Evolutionary conservation across 2,797 vertebrate genomes (phyloP), one percentile per base, ranked within the genome.

Genomic region (Acestrorhynchus altus): DNA sequence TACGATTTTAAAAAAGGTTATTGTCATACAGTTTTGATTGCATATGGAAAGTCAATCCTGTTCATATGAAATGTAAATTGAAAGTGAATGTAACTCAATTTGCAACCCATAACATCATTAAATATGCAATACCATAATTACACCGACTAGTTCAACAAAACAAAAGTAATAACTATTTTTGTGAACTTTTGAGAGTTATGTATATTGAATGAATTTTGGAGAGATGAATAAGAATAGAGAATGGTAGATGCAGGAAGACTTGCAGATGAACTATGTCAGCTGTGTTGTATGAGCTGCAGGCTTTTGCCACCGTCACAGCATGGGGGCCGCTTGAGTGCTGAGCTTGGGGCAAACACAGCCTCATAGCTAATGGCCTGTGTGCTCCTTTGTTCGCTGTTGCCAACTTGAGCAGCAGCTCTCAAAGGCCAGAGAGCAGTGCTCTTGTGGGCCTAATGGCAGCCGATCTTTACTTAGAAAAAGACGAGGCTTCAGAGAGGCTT

Each of bases 381-480:
- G 57, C 66, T 81, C 44, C 81, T 78, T 81, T 63, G 73, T 67
- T 71, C 72, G 26, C 69, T 67, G 40, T 81, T 80, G 65, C 72
- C 39, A 47, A 73, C 79, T 70, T 74, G 61, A 81, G 72, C 67
- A 68, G 70, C 52, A 63, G 47, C 76, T 83, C 76, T 82, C 39
- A 70, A 81, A 73, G 81, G 81, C 78, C 77, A 76, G 79, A 83
- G 74, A 80, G 82, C 49, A 57, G 67, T 77, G 81, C 75, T 73
- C 73, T 74, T 63, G 74, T 79, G 59, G 67, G 78, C 79, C 68
- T 65, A 82, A 85, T 73, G 68, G 78, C 72, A 75, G 79, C 66
- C 69, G 63, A 77, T 79, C 73, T 75, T 78, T 80, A 66, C 80
- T 77, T 80, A 64, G 72, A 78, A 81, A 82, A 59, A 73, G 72